These are phyloP conservation scores for Apantesis nais DNA, from an alignment of 2,888 invertebrate species.

Conservation along the genomic window DNA sequence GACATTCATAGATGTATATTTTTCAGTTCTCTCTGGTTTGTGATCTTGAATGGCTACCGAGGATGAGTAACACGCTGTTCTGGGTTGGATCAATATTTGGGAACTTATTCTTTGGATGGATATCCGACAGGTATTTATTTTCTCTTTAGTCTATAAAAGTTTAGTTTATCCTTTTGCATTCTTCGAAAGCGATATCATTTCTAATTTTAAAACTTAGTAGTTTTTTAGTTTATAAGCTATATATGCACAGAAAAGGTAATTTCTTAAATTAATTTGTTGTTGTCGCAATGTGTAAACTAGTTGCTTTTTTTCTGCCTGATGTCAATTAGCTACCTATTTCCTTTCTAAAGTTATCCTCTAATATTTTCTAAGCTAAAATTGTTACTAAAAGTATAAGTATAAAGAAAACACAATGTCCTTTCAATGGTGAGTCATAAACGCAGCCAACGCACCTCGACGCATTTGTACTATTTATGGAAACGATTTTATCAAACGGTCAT, in stretches of 20 bases:
- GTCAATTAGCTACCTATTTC: no score
- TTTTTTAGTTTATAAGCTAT: no score
- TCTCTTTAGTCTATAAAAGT: no score
- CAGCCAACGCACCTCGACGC: neutral
- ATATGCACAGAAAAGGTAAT: no score
- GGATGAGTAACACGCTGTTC: slow-evolving; percentile 87
- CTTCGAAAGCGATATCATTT: no score
- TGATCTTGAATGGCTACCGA: slow-evolving; percentile 87
- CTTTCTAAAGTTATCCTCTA: no score
- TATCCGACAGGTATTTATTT: slow-evolving; percentile 85
- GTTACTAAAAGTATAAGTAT: neutral
- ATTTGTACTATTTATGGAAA: neutral
- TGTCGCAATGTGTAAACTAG: no score
- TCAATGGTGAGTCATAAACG: neutral
- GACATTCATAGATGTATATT: neutral
- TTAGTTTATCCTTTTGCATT: no score
- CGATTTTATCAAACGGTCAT: slow-evolving; percentile 1
- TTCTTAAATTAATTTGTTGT: no score
- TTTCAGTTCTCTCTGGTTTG: slow-evolving; percentile 87
- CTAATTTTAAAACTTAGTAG: no score
- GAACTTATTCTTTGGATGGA: slow-evolving; percentile 88
- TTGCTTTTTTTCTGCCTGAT: no score
- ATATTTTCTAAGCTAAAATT: neutral
- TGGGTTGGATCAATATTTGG: slow-evolving; percentile 89
- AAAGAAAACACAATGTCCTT: neutral